phyloP scores from a whole-genome alignment of 2,113 vertebrate species.

The Tichodroma muraria region DNA sequence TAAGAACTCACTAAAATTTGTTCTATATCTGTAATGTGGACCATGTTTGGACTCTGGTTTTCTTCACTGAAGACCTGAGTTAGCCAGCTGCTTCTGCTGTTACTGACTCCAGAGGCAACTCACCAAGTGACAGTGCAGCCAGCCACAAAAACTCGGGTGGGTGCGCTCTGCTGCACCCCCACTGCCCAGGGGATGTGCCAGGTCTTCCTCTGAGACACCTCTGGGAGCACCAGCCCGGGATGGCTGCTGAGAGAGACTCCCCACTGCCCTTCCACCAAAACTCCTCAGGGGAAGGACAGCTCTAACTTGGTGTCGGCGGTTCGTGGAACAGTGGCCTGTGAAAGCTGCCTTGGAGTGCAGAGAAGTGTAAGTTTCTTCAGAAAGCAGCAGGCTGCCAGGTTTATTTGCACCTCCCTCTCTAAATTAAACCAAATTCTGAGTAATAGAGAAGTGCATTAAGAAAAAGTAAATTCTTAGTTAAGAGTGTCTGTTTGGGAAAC shows the following conservation, averaged over 20 bases:
- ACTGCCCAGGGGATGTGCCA: background rate
- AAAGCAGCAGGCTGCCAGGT: background rate
- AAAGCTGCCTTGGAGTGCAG: background rate
- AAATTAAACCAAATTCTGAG: background rate
- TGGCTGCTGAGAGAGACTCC: background rate
- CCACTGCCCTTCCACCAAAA: background rate
- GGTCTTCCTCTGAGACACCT: background rate
- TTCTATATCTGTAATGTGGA: background rate
- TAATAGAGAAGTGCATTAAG: background rate
- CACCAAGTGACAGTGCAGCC: accelerated
- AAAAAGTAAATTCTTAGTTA: background rate
- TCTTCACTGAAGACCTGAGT: background rate
- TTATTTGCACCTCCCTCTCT: background rate
- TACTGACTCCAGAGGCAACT: background rate
- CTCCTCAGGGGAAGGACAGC: background rate
- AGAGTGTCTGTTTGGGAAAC: background rate
- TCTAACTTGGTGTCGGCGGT: accelerated
- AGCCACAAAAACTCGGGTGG: background rate
- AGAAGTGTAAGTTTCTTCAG: background rate
- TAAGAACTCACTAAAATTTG: background rate
- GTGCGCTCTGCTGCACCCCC: accelerated
- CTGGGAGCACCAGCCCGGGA: no score
- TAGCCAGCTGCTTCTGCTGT: background rate
- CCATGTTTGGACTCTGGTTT: background rate
- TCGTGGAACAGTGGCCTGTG: background rate